phyloP scores from a whole-genome alignment of 1,140 invertebrate genomes.

The Eulimnadia texana region DNA sequence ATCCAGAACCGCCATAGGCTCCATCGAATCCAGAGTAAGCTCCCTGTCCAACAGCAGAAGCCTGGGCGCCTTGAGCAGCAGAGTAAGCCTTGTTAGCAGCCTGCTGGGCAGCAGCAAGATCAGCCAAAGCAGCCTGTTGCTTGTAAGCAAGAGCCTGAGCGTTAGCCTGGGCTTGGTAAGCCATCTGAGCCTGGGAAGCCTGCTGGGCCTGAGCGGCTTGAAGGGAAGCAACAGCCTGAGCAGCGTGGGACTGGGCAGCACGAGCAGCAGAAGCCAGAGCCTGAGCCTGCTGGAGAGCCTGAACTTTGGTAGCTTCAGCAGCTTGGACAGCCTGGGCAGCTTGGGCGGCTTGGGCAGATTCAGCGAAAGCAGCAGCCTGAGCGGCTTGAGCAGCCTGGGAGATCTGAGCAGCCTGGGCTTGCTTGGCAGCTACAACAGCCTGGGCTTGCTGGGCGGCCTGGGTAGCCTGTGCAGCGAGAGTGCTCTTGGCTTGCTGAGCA shows the following conservation, averaged over 20 bases:
- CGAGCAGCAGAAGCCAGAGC: slow-evolving; percentile 21
- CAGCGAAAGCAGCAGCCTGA: slow-evolving; percentile 18
- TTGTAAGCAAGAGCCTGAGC: slow-evolving; percentile 23
- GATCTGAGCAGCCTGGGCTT: slow-evolving; percentile 22
- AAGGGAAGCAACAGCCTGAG: slow-evolving; percentile 20
- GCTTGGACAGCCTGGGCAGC: slow-evolving; percentile 22
- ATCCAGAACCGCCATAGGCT: background rate
- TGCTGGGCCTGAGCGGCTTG: slow-evolving; percentile 19
- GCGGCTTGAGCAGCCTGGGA: slow-evolving; percentile 18
- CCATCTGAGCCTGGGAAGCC: slow-evolving; percentile 23
- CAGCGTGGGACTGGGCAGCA: slow-evolving; percentile 22
- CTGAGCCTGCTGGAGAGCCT: slow-evolving; percentile 23
- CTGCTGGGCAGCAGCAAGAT: slow-evolving; percentile 23
- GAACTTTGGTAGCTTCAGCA: slow-evolving; percentile 23
- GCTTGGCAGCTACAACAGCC: slow-evolving; percentile 23
- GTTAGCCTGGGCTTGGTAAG: slow-evolving; percentile 23
- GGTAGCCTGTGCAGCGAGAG: slow-evolving; percentile 20
- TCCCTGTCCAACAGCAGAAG: slow-evolving; percentile 13
- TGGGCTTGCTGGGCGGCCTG: slow-evolving; percentile 21
- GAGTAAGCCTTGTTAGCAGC: slow-evolving; percentile 21
- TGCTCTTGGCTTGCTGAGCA: slow-evolving; percentile 20
- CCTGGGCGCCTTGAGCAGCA: slow-evolving; percentile 20
- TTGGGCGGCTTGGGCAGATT: slow-evolving; percentile 15
- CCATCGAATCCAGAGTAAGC: slow-evolving; percentile 12
- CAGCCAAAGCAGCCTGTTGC: slow-evolving; percentile 22